Percentiles rank a stretch among this genome's conserved stretches.
Evolutionary conservation across 2,888 invertebrate genomes (phyloP).

Genomic region (Agrochola lota): DNA sequence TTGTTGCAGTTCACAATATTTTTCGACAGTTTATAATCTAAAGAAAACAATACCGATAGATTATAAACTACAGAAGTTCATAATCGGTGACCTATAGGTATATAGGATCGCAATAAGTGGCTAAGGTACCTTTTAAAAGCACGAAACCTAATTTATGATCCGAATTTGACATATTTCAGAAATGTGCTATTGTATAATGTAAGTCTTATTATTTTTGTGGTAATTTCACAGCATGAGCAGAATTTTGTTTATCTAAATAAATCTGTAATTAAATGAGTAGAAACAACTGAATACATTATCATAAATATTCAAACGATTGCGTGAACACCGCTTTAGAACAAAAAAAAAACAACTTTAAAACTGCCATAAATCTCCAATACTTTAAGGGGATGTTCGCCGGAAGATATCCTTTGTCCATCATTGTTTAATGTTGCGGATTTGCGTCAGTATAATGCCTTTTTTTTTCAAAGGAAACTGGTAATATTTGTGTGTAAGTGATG

Average conservation of each 20-base stretch:
- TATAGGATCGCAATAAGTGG: no score
- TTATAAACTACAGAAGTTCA: no score
- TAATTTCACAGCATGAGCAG: background rate
- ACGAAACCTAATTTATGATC: background rate
- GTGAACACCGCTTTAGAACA: background rate
- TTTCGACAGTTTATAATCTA: no score
- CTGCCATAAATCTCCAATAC: conserved; percentile 55
- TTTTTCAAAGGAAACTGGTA: conserved; percentile 46
- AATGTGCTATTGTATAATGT: no score
- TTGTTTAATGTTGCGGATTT: conserved; percentile 64
- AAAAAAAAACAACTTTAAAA: conserved; percentile 49
- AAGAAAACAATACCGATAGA: no score
- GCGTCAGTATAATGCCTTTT: conserved; percentile 49
- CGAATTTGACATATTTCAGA: background rate
- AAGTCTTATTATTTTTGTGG: background rate
- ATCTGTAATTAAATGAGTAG: background rate
- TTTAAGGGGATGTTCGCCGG: conserved; percentile 38
- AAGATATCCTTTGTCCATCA: conserved; percentile 58
- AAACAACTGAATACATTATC: conserved; percentile 1
- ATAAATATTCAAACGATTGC: conserved; percentile 24
- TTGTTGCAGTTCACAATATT: no score
- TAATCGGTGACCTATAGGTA: no score
- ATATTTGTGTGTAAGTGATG: conserved; percentile 34
- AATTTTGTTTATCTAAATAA: background rate
- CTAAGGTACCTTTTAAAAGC: background rate